Percentiles rank a stretch among this genome's conserved stretches.
Evolutionary conservation across 2,888 invertebrate species (phyloP).

Genomic region (Hydraecia micacea): DNA sequence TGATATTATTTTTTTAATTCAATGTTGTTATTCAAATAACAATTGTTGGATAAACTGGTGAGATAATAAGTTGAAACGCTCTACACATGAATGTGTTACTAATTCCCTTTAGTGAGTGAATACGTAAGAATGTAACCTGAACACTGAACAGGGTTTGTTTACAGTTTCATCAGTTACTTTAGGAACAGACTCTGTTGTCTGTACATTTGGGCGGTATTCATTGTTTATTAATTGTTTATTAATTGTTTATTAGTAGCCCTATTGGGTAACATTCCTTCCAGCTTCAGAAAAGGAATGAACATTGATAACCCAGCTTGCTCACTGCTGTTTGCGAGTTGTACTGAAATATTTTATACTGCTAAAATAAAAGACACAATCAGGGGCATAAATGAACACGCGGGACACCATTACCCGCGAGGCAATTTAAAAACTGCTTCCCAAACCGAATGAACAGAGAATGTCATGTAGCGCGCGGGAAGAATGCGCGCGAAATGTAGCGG

Average conservation of each 20-base stretch:
- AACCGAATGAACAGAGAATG: conserved; percentile 45
- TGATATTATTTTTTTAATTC: not conserved
- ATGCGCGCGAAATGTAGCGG: conserved; percentile 36
- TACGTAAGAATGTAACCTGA: too few relatives aligned
- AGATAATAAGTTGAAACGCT: not conserved
- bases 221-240: too few relatives aligned
- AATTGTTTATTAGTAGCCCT: not conserved
- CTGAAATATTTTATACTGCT: not conserved
- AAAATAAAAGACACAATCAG: conserved; percentile 27
- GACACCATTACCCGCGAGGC: conserved; percentile 19
- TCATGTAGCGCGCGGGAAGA: conserved; percentile 34
- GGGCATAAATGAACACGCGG: conserved; percentile 4
- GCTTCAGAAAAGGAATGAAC: not conserved
- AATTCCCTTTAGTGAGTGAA: too few relatives aligned
- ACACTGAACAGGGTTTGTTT: too few relatives aligned
- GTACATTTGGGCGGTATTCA: not conserved
- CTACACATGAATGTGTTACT: too few relatives aligned
- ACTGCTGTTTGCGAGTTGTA: not conserved
- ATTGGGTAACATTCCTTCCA: not conserved
- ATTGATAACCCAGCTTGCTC: not conserved
- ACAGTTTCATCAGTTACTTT: too few relatives aligned
- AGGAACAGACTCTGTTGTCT: not conserved
- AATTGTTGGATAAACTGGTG: not conserved
- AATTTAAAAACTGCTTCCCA: conserved; percentile 44
- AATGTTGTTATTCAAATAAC: not conserved